Conservation (phyloP, 1,140 invertebrate species). For the Pachyrhynchus sulphureomaculatus region DNA sequence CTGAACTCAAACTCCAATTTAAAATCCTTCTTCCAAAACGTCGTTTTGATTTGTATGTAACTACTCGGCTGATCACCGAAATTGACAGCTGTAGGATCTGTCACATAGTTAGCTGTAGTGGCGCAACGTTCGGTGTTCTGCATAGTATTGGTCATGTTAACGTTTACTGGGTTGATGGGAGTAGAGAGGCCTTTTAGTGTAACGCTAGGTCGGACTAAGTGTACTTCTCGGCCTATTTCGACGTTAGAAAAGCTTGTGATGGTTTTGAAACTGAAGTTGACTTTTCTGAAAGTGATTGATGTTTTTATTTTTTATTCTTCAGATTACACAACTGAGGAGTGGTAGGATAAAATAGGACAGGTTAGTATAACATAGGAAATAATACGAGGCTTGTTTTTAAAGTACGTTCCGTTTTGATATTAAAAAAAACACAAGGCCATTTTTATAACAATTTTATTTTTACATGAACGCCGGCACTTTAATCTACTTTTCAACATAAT, state of each 20-base stretch:
- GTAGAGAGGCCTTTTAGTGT: conserved; percentile 8
- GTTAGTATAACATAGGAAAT: no score
- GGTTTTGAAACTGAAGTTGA: conserved; percentile 36
- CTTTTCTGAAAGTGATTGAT: conserved; percentile 27
- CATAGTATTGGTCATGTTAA: conserved; percentile 30
- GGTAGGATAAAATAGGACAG: no score
- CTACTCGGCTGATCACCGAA: conserved; percentile 70
- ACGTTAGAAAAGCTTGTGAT: conserved; percentile 62
- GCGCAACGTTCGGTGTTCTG: conserved; percentile 56
- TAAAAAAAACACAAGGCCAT: no score
- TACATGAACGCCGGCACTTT: no score
- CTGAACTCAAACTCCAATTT: conserved; percentile 79
- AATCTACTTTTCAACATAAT: no score
- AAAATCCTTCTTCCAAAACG: conserved; percentile 71
- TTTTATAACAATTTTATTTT: no score
- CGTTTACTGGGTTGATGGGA: conserved; percentile 32
- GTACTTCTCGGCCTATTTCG: conserved; percentile 68
- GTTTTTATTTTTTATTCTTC: no score
- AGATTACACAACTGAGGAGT: no score
- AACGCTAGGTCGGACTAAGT: conserved; percentile 39
- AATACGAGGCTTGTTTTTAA: no score
- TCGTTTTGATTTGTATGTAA: conserved; percentile 68
- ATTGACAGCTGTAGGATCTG: conserved; percentile 68
- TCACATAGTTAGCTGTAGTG: conserved; percentile 70
- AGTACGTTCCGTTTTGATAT: no score